phyloP scores from a whole-genome alignment of 2,888 invertebrate genomes.

The Lottia scabra region DNA sequence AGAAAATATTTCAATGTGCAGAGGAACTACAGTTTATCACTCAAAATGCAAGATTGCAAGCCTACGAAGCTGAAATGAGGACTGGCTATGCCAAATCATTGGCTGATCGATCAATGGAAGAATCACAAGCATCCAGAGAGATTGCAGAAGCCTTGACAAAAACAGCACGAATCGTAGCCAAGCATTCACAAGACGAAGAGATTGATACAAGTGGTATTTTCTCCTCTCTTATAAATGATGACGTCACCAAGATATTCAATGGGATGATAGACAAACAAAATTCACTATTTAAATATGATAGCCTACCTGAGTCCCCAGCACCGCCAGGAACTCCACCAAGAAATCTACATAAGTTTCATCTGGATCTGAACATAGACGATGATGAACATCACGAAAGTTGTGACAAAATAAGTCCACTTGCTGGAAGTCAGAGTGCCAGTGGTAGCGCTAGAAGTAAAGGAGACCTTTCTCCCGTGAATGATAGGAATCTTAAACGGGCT shows the following conservation, averaged over 20 bases:
- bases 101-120: conserved; percentile 32
- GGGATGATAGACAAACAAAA: neutral
- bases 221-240: too few relatives aligned
- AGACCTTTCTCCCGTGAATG: neutral
- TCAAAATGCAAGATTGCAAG: conserved; percentile 26
- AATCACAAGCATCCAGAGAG: conserved; percentile 36
- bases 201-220: conserved; percentile 14
- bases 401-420: neutral
- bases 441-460: neutral
- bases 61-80: conserved; percentile 28
- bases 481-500: too few relatives aligned
- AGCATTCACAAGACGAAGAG: conserved; percentile 35
- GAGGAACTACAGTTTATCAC: conserved; percentile 19
- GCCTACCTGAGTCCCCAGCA: neutral
- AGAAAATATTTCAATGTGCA: conserved; percentile 18
- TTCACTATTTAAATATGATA: neutral
- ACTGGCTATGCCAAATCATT: conserved; percentile 21
- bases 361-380: neutral
- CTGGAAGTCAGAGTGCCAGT: neutral
- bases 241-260: neutral
- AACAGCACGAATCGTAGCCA: conserved; percentile 39
- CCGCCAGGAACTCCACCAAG: neutral
- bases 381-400: neutral
- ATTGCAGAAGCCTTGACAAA: conserved; percentile 37
- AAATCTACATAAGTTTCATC: neutral